Conservation (phyloP, 2,113 vertebrate species). For the Phyllostomus discolor region DNA sequence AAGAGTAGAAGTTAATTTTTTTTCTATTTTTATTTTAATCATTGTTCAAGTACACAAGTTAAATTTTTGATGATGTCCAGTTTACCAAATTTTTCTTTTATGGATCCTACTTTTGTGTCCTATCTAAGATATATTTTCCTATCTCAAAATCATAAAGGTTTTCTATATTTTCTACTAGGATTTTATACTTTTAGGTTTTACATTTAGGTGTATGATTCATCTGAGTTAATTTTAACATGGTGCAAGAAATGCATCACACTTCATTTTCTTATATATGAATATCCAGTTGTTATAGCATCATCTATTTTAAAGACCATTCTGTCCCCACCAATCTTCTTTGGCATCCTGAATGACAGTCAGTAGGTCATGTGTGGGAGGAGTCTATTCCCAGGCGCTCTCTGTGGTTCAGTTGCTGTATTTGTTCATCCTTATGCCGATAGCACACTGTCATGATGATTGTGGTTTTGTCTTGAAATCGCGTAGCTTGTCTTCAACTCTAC, state of each 20-base stretch:
- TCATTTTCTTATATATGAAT: background rate
- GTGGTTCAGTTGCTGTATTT: background rate
- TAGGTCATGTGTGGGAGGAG: fast-evolving
- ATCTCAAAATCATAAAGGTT: background rate
- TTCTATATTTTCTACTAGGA: background rate
- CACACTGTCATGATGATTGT: background rate
- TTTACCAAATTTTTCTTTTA: background rate
- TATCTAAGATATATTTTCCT: background rate
- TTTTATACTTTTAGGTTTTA: background rate
- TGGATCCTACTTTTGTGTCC: background rate
- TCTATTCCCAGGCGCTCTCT: background rate
- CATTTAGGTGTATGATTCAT: background rate
- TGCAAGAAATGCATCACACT: background rate
- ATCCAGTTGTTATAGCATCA: background rate
- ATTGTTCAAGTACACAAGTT: background rate
- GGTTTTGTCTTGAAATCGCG: background rate
- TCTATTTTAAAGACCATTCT: background rate
- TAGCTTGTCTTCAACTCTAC: background rate
- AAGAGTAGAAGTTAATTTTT: background rate
- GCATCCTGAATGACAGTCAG: background rate
- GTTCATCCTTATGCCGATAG: background rate
- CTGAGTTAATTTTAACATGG: background rate
- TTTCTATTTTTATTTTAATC: too few relatives aligned
- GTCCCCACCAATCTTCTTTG: background rate
- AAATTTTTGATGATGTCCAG: background rate